Conservation (phyloP, 2,797 vertebrate genomes). For the Hemibagrus guttatus region DNA sequence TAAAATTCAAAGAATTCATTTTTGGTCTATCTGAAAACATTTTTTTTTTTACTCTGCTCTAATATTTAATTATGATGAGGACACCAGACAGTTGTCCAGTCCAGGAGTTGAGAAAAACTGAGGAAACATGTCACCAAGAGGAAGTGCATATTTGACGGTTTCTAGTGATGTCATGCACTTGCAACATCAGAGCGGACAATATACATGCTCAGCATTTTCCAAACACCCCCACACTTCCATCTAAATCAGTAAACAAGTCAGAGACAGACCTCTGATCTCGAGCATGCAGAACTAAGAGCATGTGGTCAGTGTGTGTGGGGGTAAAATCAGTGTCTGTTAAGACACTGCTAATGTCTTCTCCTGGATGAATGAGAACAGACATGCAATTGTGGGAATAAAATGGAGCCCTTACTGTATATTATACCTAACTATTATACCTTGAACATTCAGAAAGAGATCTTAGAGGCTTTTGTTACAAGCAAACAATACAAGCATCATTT, state of each 20-base stretch:
- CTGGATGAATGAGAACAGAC: background rate
- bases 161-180: slow-evolving; percentile 50
- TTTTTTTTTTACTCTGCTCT: background rate
- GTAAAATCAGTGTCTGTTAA: background rate
- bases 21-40: background rate
- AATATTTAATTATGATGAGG: background rate
- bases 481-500: background rate
- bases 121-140: slow-evolving; percentile 16
- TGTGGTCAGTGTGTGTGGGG: slow-evolving; percentile 6
- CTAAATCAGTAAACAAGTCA: slow-evolving; percentile 22
- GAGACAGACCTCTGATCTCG: background rate
- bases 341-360: background rate
- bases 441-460: background rate
- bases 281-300: slow-evolving; percentile 7
- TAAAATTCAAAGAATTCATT: background rate
- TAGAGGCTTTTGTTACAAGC: background rate
- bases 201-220: slow-evolving; percentile 35
- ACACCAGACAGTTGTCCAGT: background rate
- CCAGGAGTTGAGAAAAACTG: background rate
- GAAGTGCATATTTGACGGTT: slow-evolving; percentile 8
- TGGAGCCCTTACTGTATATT: background rate
- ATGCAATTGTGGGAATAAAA: background rate
- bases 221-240: slow-evolving; percentile 14
- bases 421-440: background rate
- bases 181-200: slow-evolving; percentile 50